Evolutionary conservation across 92 coral and sea anemone genomes (phyloP).

Genomic region (Virgularia gustaviana): DNA sequence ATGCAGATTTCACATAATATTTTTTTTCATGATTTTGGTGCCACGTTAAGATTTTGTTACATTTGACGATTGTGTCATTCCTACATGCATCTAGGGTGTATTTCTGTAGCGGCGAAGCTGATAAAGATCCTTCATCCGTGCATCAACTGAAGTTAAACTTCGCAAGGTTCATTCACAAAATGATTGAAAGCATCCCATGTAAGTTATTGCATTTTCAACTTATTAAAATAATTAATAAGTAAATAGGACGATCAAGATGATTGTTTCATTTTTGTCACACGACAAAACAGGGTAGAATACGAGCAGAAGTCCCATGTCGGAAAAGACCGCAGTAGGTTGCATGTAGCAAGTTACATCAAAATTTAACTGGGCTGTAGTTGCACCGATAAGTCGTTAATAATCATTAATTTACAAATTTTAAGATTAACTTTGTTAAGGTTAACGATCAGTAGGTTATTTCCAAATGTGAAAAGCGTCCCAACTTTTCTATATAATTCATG

Average conservation of each 20-base stretch:
- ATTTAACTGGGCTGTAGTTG: no score
- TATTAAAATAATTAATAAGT: background rate
- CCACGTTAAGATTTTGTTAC: background rate
- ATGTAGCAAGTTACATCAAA: no score
- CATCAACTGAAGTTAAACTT: slow-evolving; percentile 81
- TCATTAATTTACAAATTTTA: background rate
- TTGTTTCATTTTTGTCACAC: no score
- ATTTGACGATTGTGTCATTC: background rate
- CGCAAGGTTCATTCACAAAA: slow-evolving; percentile 75
- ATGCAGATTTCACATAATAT: background rate
- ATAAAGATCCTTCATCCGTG: slow-evolving; percentile 88
- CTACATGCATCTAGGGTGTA: slow-evolving; percentile 58
- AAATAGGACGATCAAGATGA: no score
- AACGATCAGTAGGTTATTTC: background rate
- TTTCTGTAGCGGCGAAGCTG: slow-evolving; percentile 83
- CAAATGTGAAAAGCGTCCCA: no score
- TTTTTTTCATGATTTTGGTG: background rate
- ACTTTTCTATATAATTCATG: no score
- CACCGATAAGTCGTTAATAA: no score
- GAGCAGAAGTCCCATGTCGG: no score
- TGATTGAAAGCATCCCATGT: slow-evolving; percentile 90
- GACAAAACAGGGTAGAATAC: no score
- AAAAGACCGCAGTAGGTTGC: no score
- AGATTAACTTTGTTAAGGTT: background rate
- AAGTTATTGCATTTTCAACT: slow-evolving; percentile 22